Conservation (phyloP, 2,113 vertebrate genomes). For the Anthoscopus minutus region DNA sequence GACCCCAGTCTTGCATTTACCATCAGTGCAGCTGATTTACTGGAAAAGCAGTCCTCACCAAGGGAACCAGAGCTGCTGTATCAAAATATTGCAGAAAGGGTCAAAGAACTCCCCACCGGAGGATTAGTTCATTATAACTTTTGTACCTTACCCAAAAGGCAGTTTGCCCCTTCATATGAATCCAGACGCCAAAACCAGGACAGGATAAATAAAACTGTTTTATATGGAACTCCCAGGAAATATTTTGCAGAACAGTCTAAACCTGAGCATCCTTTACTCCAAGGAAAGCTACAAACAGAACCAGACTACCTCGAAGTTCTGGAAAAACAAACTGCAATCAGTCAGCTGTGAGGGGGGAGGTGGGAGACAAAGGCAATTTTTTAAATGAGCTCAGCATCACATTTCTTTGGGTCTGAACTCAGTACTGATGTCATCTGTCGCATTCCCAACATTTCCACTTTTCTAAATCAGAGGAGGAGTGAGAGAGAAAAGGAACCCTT, state of each 20-base stretch:
- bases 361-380: constrained; percentile 12
- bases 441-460: constrained; percentile 21
- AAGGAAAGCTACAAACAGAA: constrained; percentile 90
- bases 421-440: neutral
- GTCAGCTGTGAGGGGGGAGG: constrained; percentile 68
- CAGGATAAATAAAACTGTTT: constrained; percentile 90
- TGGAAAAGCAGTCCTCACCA: constrained; percentile 79
- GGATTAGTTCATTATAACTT: constrained; percentile 90
- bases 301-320: constrained; percentile 99
- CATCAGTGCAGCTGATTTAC: constrained; percentile 88
- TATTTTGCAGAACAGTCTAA: constrained; percentile 87
- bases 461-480: neutral
- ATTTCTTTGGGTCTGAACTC: constrained; percentile 23
- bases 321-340: constrained; percentile 99
- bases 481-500: constrained; percentile 22
- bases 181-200: constrained; percentile 88
- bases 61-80: constrained; percentile 88
- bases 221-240: constrained; percentile 96
- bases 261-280: constrained; percentile 87
- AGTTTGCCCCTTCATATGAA: constrained; percentile 87
- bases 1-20: constrained; percentile 83
- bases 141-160: constrained; percentile 98
- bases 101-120: constrained; percentile 84
- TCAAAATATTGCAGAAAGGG: constrained; percentile 90
- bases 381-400: neutral